Conservation (phyloP, 2,888 invertebrate species). For the Campopleginae sp. region DNA sequence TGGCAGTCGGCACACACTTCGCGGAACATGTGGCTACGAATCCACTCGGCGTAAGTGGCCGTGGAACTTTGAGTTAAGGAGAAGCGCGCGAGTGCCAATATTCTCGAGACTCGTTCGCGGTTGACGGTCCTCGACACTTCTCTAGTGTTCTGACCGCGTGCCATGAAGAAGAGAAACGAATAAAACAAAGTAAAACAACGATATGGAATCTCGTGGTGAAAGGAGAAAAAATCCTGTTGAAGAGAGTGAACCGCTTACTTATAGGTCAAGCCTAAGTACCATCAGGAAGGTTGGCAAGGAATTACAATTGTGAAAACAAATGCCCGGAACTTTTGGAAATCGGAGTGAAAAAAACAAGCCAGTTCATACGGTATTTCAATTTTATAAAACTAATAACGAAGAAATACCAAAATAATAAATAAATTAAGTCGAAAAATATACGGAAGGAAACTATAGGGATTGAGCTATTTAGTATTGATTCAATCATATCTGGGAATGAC, state of each 20-base stretch:
- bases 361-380: background rate
- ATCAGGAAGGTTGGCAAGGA: slow-evolving; percentile 38
- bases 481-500: slow-evolving; percentile 55
- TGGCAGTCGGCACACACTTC: slow-evolving; percentile 49
- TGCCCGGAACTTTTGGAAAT: background rate
- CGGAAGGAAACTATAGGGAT: slow-evolving; percentile 44
- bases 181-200: slow-evolving; percentile 2
- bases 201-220: background rate
- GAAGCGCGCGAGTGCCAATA: slow-evolving; percentile 52
- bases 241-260: slow-evolving; percentile 50
- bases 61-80: slow-evolving; percentile 29
- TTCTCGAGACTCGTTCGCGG: slow-evolving; percentile 48
- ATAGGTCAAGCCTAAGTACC: slow-evolving; percentile 36
- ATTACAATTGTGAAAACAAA: background rate
- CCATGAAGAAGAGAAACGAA: slow-evolving; percentile 21
- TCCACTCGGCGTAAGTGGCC: slow-evolving; percentile 51
- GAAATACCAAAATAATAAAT: background rate
- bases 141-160: slow-evolving; percentile 31
- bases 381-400: background rate
- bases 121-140: slow-evolving; percentile 56
- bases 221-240: slow-evolving; percentile 21
- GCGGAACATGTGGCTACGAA: slow-evolving; percentile 28
- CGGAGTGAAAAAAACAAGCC: background rate
- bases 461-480: slow-evolving; percentile 63
- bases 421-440: background rate